Base-by-base conservation (phyloP, 1,140 invertebrate species). In the Nasonia vitripennis region DNA sequence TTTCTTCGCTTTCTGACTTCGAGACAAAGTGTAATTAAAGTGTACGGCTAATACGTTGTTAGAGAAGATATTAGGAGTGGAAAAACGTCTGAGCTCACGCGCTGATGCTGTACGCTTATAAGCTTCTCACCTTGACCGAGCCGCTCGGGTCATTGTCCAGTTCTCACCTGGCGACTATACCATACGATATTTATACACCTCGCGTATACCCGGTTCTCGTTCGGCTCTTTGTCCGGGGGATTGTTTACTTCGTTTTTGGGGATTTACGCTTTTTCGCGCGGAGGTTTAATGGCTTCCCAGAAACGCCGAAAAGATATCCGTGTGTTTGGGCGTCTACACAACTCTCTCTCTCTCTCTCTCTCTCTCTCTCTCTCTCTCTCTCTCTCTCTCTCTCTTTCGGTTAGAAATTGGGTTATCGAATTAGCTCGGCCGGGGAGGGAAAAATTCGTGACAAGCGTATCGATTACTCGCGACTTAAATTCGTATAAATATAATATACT, bases 121-220 rank as follows among this genome's bases (percentile, higher is more conserved):
- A 2, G 75, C n/a, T 78, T 78, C 87, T 89, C 87, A 88, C 88
- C 89, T 89, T 89, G 89, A 89, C 89, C 89, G 81, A 86, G 87
- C 17, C 55, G 78, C 75, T 81, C 87, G 80, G 89, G 89, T 89
- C 88, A 89, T 88, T 86, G 88, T 87, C 88, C 87, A 88, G 78
- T 34, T 55, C n/a, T 45, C 31, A n/a, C 11, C 70, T 73, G n/a
- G 20, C 20, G 62, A 67, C 62, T 67, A 20, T 45, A 9, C 0
- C 9, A 45, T 45, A 45, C 10, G 9, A 45, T 45, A 45, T 45
- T 9, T 45, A 11, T 45, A 45, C 9, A 45, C n/a, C 2, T 73
- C 12, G n/a, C 31, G 27, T 27, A 23, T 31, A 12, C 70, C 70
- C 31, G 70, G 70, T 34, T 73, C n/a, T n/a, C 20, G 14, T 67